Percentiles rank a stretch among this genome's conserved stretches.
phyloP scores from a whole-genome alignment of 2,113 vertebrate genomes.

The Seriola quinqueradiata region DNA sequence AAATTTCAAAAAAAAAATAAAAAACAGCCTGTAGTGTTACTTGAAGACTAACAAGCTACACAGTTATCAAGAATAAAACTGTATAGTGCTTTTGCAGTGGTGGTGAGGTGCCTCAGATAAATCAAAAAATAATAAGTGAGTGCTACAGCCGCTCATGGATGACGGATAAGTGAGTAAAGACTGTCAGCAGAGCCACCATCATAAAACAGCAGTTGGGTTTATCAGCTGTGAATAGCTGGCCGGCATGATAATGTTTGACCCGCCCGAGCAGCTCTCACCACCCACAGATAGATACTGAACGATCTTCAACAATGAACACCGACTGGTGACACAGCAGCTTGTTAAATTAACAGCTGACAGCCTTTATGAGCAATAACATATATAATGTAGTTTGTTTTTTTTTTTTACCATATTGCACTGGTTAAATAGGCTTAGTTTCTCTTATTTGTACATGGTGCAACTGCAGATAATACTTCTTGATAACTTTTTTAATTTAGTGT shows the following conservation, averaged over 20 bases:
- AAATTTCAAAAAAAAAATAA: neutral
- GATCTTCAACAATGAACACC: constrained; percentile 3
- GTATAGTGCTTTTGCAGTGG: neutral
- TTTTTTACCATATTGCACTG: neutral
- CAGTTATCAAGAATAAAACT: neutral
- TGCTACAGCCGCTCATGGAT: neutral
- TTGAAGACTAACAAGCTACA: neutral
- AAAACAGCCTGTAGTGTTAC: neutral
- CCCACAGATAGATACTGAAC: constrained; percentile 39
- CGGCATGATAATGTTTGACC: constrained; percentile 64
- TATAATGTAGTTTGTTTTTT: no score
- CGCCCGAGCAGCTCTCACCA: constrained; percentile 46
- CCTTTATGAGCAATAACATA: neutral
- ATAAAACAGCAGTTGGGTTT: constrained; percentile 59
- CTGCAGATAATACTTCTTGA: neutral
- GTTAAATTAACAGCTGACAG: constrained; percentile 21
- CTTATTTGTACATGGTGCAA: neutral
- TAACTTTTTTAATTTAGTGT: no score
- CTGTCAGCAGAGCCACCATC: neutral
- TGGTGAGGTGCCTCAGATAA: neutral
- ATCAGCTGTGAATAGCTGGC: constrained; percentile 68
- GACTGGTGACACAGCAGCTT: constrained; percentile 37
- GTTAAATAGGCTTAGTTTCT: neutral
- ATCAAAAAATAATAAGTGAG: constrained; percentile 2
- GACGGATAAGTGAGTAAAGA: neutral